A percentile compares a stretch with the other conserved stretches of the same genome.
Evolutionary conservation across 2,797 vertebrate genomes (phyloP).

Genomic region (Phataginus tricuspis): DNA sequence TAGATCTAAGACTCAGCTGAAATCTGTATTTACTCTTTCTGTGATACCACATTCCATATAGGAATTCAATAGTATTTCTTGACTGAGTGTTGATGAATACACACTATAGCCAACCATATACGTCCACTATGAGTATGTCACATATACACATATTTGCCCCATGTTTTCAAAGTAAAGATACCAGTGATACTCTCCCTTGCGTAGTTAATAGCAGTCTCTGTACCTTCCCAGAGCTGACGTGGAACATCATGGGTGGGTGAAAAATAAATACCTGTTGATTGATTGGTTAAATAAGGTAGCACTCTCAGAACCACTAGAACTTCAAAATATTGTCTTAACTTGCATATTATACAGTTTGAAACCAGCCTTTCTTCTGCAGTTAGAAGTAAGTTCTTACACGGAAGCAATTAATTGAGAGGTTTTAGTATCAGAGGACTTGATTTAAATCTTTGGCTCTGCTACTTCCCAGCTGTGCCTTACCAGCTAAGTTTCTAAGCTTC

Average conservation of each 20-base stretch:
- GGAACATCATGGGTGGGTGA: background rate
- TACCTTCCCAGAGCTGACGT: background rate
- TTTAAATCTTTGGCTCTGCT: background rate
- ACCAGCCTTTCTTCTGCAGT: background rate
- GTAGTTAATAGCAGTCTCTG: background rate
- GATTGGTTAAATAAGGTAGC: background rate
- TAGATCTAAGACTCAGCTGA: background rate
- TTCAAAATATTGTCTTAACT: background rate
- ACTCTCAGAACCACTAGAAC: background rate
- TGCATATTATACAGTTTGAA: background rate
- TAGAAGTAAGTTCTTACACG: background rate
- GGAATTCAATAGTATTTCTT: background rate
- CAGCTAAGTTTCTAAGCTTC: background rate
- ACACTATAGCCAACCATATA: background rate
- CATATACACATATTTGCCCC: background rate
- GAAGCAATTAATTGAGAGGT: background rate
- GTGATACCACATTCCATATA: background rate
- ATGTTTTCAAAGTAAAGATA: background rate
- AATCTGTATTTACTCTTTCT: background rate
- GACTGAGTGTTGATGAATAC: background rate
- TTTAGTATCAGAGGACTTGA: conserved; percentile 5
- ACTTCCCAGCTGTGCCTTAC: background rate
- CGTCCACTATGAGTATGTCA: background rate
- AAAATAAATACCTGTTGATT: background rate
- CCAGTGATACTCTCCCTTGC: background rate